phyloP scores from a whole-genome alignment of 2,888 invertebrate genomes.

The Heliconius cydno region DNA sequence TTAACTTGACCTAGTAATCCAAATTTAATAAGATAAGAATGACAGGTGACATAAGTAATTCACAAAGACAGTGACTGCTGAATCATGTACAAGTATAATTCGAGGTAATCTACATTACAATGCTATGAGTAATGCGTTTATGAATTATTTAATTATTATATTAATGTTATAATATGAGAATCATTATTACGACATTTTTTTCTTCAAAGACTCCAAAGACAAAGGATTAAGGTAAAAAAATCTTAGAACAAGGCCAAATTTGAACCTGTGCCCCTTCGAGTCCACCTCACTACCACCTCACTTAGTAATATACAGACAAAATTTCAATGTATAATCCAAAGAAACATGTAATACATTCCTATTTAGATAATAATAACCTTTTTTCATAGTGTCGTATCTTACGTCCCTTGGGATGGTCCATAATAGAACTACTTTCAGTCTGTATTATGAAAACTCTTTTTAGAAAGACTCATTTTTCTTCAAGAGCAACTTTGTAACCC shows the following conservation, averaged over 20 bases:
- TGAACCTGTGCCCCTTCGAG: no score
- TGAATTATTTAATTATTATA: background rate
- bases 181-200: no score
- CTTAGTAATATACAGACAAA: no score
- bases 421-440: background rate
- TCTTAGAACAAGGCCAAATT: no score
- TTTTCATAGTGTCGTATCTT: conserved; percentile 1
- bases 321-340: background rate
- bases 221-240: no score
- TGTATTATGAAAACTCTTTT: background rate
- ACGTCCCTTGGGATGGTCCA: conserved; percentile 12
- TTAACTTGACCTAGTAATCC: conserved; percentile 25
- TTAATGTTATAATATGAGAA: background rate
- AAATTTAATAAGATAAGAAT: conserved; percentile 20
- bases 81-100: background rate
- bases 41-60: conserved; percentile 25
- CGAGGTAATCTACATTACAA: conserved; percentile 22
- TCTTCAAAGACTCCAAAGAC: no score
- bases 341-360: conserved; percentile 1
- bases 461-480: background rate
- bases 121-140: background rate
- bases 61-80: conserved; percentile 20
- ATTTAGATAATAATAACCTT: conserved; percentile 7
- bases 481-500: background rate
- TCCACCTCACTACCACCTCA: no score